These are phyloP conservation scores for Cetonia aurata DNA, from an alignment of 2,888 invertebrate species.

Conservation along the genomic window DNA sequence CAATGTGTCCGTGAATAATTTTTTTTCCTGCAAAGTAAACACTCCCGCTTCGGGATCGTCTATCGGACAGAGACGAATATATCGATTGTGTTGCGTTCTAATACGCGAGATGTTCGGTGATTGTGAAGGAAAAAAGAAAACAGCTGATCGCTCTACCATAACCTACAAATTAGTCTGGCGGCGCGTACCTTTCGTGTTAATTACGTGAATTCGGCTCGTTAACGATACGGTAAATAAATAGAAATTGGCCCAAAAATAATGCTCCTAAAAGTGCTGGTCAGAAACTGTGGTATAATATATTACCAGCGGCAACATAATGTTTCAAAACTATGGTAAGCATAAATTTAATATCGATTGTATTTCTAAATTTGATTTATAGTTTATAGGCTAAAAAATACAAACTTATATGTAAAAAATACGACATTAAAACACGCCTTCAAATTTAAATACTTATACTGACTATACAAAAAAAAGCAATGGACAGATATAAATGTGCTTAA, in stretches of 20 bases:
- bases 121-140: constrained; percentile 27
- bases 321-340: constrained; percentile 60
- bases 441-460: too few species aligned
- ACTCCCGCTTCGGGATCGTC: constrained; percentile 15
- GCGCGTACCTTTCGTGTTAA: constrained; percentile 15
- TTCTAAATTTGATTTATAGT: too few species aligned
- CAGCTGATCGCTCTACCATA: constrained; percentile 37
- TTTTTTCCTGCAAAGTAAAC: constrained; percentile 31
- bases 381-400: too few species aligned
- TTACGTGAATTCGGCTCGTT: constrained; percentile 20
- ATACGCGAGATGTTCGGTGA: constrained; percentile 2
- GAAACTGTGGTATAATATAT: constrained; percentile 61
- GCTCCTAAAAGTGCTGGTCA: constrained; percentile 59
- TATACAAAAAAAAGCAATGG: neutral
- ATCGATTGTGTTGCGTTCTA: constrained; percentile 8
- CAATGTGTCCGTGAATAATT: constrained; percentile 35
- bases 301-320: constrained; percentile 61
- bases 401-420: too few species aligned
- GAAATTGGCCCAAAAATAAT: constrained; percentile 50
- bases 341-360: neutral
- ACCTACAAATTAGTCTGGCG: constrained; percentile 25
- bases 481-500: neutral
- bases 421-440: too few species aligned
- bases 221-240: constrained; percentile 16
- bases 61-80: constrained; percentile 20